Conservation (phyloP, 2,888 invertebrate species). For the Byasa hedistus region DNA sequence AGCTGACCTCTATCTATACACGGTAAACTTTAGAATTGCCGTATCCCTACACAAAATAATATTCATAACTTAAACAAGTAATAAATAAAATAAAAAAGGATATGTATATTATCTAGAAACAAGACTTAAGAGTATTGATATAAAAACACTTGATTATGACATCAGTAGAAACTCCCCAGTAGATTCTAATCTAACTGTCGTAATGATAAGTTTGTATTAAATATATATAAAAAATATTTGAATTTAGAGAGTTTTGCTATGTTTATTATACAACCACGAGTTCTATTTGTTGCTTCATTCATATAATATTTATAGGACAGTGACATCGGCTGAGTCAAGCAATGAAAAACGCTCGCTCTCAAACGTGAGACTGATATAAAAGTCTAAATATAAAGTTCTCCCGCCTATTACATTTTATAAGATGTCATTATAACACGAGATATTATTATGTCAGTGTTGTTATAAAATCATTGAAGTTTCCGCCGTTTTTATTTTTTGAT, state of each 20-base stretch:
- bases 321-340: constrained; percentile 61
- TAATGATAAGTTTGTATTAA: no score
- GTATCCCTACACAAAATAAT: no score
- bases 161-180: no score
- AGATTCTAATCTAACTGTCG: no score
- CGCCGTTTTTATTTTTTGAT: background rate
- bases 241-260: background rate
- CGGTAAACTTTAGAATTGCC: constrained; percentile 6
- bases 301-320: constrained; percentile 54
- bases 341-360: constrained; percentile 52
- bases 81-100: no score
- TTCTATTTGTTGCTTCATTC: constrained; percentile 65
- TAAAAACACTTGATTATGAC: no score
- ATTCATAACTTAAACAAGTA: no score
- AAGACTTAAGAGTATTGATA: no score
- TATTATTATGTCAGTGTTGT: constrained; percentile 32
- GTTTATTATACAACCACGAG: background rate
- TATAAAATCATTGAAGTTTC: background rate
- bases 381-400: constrained; percentile 72
- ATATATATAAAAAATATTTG: background rate
- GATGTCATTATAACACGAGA: constrained; percentile 52
- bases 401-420: constrained; percentile 46
- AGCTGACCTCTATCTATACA: background rate
- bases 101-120: no score
- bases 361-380: constrained; percentile 64